phyloP scores from a whole-genome alignment of 2,113 vertebrate genomes.

The Hystrix cristata region DNA sequence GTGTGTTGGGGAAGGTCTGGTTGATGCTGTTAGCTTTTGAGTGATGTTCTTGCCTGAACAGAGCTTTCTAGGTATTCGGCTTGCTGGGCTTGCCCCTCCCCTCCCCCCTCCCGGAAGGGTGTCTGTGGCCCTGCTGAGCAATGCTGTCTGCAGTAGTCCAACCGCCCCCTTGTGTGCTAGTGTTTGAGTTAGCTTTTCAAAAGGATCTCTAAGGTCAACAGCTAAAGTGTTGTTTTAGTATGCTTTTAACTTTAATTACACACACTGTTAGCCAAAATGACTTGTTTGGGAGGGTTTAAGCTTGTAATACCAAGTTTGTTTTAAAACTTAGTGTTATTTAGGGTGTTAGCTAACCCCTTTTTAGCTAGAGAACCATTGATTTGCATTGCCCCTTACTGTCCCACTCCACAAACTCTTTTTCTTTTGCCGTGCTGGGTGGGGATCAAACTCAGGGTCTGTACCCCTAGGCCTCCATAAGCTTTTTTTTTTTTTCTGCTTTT shows the following conservation, averaged over 20 bases:
- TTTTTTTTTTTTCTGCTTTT: background rate
- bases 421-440: background rate
- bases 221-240: conserved; percentile 71
- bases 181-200: conserved; percentile 38
- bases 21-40: background rate
- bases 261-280: conserved; percentile 44
- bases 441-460: background rate
- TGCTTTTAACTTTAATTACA: conserved; percentile 80
- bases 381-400: background rate
- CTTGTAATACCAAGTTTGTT: conserved; percentile 63
- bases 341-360: background rate
- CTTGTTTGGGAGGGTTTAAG: conserved; percentile 74
- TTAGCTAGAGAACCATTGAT: background rate
- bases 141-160: background rate
- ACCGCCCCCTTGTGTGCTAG: background rate
- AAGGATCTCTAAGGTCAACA: conserved; percentile 70
- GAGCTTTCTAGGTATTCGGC: background rate
- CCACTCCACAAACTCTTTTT: background rate
- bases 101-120: background rate
- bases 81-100: background rate
- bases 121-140: rapidly evolving
- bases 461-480: background rate
- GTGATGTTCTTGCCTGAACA: background rate
- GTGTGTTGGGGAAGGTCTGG: background rate
- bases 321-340: conserved; percentile 38